Base-by-base conservation (phyloP, 2,113 vertebrate genomes). In the Hippoglossus stenolepis region DNA sequence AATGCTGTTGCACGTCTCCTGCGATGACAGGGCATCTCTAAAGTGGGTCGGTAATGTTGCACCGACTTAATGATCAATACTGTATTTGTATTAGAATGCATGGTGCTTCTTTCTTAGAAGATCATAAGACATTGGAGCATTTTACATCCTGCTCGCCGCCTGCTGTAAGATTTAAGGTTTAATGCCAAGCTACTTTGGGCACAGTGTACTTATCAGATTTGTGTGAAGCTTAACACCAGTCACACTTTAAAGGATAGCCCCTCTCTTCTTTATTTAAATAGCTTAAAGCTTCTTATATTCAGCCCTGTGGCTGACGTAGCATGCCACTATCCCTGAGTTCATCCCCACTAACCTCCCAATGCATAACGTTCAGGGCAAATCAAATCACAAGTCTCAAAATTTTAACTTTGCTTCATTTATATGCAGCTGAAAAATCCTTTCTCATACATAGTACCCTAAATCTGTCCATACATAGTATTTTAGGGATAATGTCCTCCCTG, bases 181-280 rank as follows among this genome's bases (percentile, higher is more conserved):
- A 62, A 71, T 51, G 64, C 82, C 31, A 31, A 31, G 68, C 73
- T 65, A 76, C 47, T 85, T 81, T 62, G 35, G 56, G 57, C 68
- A 58, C 45, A 65, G 79, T 24, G 75, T 40, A 72, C 79, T 90
- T 89, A 89, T 92, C 87, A 88, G 90, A 92, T 93, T 87, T 79
- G 64, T 80, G 56, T 80, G 78, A 82, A 83, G 85, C 71, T 77
- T 67, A 74, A 79, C 23, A 28, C 49, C 53, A 60, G 75, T 54
- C 58, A 76, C 56, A 54, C 63, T 84, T 81, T 91, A 75, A 73
- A 68, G 72, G 79, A 61, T 74, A 51, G 47, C 40, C 54, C 67
- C 31, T 84, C 85, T 79, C 63, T 73, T 82, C 75, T 89, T 74
- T 79, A 67, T 90, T 85, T 86, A 76, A 91, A 89, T 78, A 65